Base-by-base conservation (phyloP, 2,797 vertebrate genomes). In the Tapera naevia region DNA sequence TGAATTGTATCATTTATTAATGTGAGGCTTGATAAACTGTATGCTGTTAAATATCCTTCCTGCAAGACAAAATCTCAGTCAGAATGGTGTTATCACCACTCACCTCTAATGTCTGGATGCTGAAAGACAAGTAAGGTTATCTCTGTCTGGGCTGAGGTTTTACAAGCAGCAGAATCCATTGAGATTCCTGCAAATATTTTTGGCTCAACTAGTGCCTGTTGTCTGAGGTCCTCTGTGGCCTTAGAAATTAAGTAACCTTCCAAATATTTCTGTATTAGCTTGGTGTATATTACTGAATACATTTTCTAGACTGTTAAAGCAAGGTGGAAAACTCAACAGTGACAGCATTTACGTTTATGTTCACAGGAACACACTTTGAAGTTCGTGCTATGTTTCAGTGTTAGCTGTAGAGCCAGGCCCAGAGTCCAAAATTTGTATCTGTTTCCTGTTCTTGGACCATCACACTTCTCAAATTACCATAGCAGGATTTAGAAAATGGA, bases 1-100 rank as follows among this genome's bases (percentile, higher is more conserved):
- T 71, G 8, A 94, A 95, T 78, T 43, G 25, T 61, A 83, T 86
- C 4, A 48, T 89, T 93, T 91, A 86, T 89, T 93, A 91, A 91
- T 64, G 23, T 50, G 51, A 91, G 72, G 79, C 75, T 91, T 78
- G 71, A 73, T 91, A 69, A 41, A 54, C 32, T 39, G 11, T 41
- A 24, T 73, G 37, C 33, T 85, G 18, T 80, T 78, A 86, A 90
- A 91, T 78, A 90, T 27, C 32, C 56, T 91, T 78, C 78, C 61
- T 53, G 6, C 37, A 58, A 61, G 81, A 91, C 53, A 85, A 92
- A 80, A 89, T 41, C 57, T 81, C 78, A 33, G 60, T 54, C 5
- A 33, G 81, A 94, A 35, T 57, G 45, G 9, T 14, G 71, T 79
- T 86, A 86, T 66, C 58, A 27, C 33, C 39, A 45, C 48, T 82